phyloP scores from a whole-genome alignment of 2,888 invertebrate species.

The Tenthredo mesomela region DNA sequence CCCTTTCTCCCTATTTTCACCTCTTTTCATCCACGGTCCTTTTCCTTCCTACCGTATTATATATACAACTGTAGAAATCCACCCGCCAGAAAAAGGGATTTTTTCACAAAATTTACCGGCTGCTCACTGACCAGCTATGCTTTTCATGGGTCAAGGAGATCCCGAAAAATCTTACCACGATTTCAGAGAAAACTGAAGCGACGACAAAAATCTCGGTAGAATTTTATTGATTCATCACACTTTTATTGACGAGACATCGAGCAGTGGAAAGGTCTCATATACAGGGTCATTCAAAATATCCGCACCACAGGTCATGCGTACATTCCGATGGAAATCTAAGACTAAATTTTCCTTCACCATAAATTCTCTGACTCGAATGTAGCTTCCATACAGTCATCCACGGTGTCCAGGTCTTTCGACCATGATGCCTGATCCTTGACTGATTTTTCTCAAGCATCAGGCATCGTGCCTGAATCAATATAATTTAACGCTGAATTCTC shows the following conservation, averaged over 20 bases:
- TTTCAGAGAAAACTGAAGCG: neutral
- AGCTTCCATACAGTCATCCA: too few relatives aligned
- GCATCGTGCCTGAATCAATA: too few relatives aligned
- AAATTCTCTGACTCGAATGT: too few relatives aligned
- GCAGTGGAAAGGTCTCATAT: neutral
- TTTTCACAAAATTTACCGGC: constrained; percentile 33
- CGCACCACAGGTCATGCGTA: too few relatives aligned
- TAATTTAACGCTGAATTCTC: too few relatives aligned
- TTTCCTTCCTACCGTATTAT: constrained; percentile 7
- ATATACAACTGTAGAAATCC: constrained; percentile 39
- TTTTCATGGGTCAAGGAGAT: constrained; percentile 26
- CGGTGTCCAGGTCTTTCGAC: too few relatives aligned
- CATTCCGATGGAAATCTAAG: too few relatives aligned
- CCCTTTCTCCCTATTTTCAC: neutral
- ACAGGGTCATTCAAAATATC: too few relatives aligned
- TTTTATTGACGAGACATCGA: neutral
- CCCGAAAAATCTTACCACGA: constrained; percentile 9
- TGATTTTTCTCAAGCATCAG: too few relatives aligned
- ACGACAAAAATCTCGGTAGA: neutral
- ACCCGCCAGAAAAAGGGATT: constrained; percentile 31
- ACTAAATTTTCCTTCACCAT: too few relatives aligned
- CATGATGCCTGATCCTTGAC: too few relatives aligned
- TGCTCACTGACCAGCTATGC: constrained; percentile 24
- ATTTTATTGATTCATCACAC: neutral
- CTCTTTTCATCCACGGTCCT: constrained; percentile 20